These are phyloP conservation scores for Pseudomyrmex cubaensis DNA, from an alignment of 1,140 invertebrate genomes.

Conservation along the genomic window DNA sequence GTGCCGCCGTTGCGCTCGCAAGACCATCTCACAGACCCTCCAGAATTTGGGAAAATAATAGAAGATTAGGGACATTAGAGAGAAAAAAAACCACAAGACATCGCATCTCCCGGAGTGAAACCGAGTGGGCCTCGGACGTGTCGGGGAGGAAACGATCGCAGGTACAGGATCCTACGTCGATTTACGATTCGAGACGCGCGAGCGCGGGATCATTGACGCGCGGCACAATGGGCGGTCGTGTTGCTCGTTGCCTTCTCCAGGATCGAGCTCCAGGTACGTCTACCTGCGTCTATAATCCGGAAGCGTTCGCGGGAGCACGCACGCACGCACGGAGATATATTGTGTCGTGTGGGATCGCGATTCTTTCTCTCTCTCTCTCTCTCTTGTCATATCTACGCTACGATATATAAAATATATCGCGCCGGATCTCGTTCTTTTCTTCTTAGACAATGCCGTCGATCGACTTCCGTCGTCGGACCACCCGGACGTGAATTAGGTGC, in stretches of 20 bases:
- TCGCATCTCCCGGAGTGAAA: constrained; percentile 12
- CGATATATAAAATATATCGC: constrained; percentile 1
- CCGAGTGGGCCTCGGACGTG: constrained; percentile 5
- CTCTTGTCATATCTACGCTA: constrained; percentile 23
- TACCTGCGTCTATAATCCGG: constrained; percentile 75
- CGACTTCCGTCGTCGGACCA: constrained; percentile 68
- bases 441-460: constrained; percentile 44
- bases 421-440: constrained; percentile 18
- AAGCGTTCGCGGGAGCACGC: constrained; percentile 75
- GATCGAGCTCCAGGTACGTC: constrained; percentile 63
- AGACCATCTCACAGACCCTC: not conserved
- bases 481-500: constrained; percentile 25
- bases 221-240: constrained; percentile 74
- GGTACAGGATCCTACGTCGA: constrained; percentile 66
- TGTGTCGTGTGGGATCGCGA: constrained; percentile 54
- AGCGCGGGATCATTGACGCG: constrained; percentile 55
- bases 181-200: constrained; percentile 63
- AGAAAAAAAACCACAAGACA: constrained; percentile 21
- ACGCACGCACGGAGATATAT: constrained; percentile 58
- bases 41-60: constrained; percentile 26
- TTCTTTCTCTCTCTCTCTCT: too few species aligned
- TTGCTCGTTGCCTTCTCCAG: constrained; percentile 68
- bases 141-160: constrained; percentile 48
- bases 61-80: constrained; percentile 11
- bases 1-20: not conserved